phyloP scores from a whole-genome alignment of 2,797 vertebrate genomes.

The Eulemur rubriventer region DNA sequence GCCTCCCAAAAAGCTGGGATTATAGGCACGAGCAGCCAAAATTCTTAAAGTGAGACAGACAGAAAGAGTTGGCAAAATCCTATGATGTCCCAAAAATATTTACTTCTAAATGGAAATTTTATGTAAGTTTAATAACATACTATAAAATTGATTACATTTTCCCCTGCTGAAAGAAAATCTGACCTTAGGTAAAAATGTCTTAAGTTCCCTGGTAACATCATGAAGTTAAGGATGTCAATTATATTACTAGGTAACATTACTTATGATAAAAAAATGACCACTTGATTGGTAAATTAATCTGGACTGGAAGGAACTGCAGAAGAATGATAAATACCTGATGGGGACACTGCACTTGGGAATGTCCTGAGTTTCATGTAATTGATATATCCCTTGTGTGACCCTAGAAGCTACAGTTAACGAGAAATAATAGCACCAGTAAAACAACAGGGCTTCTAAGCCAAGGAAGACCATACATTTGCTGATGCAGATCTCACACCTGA shows the following conservation, averaged over 20 bases:
- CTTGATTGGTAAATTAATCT: slow-evolving; percentile 8
- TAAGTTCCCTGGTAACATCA: not conserved
- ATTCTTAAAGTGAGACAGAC: not conserved
- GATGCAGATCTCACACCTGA: not conserved
- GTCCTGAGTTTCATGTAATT: not conserved
- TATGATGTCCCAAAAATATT: not conserved
- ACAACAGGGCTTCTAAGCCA: not conserved
- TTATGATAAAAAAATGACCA: not conserved
- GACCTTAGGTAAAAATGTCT: slow-evolving; percentile 4
- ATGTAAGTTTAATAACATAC: not conserved
- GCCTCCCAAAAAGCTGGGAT: too few relatives aligned
- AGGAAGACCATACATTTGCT: not conserved
- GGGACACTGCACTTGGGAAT: not conserved
- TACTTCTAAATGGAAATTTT: not conserved
- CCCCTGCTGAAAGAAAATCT: not conserved
- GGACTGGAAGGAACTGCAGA: not conserved
- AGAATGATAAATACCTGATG: not conserved
- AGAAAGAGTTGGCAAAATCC: not conserved
- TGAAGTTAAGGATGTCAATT: not conserved
- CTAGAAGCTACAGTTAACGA: not conserved
- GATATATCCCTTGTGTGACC: not conserved
- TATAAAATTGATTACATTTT: not conserved
- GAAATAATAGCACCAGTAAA: not conserved
- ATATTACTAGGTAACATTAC: not conserved
- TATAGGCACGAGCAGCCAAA: too few relatives aligned